Evolutionary conservation across 2,797 vertebrate species (phyloP), one percentile per base, ranked within the genome.

Genomic region (Neomorphus geoffroyi): DNA sequence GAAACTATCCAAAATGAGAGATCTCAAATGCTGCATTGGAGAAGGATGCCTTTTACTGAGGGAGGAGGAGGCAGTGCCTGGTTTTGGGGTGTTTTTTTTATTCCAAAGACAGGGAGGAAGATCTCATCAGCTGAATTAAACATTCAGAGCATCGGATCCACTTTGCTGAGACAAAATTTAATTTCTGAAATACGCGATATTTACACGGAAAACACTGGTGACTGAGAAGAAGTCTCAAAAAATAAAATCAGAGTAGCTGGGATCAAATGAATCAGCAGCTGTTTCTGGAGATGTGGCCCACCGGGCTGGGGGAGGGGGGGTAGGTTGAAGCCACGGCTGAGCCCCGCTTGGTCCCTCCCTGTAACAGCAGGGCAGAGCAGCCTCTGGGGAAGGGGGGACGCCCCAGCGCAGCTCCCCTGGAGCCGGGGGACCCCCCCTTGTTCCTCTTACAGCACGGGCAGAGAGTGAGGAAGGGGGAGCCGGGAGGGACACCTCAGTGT

Each of bases 261-360:
- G 60, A 58, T 35, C 21, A 64, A 80, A 96, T 96, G 95, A 97
- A 96, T 96, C 93, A 96, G 95, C 92, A 96, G 28, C 80, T 46
- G 46, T 22, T 46, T 22, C 46, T 22, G 46, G 46, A 18, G 18
- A 45, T 18, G 46, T 22, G 46, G 46, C 39, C 39, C 10, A 21
- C 21, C n/a, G n/a, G n/a, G 21, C 21, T 19, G 46, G 46, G 43
- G 43, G 43, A n/a, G n/a, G n/a, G n/a, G n/a, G n/a, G n/a, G n/a
- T n/a, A n/a, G n/a, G n/a, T n/a, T n/a, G n/a, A 41, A 41, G 39
- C 39, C 46, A 46, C 8, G 46, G 46, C 46, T 22, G 46, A 46
- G 46, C 46, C 26, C 13, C 12, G 8, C 27, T 56, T 32, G 2
- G 9, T 43, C 69, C 30, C 61, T 56, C 41, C 43, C 64, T n/a